Conservation (phyloP, 2,797 vertebrate species). For the Leucoraja ocellata region DNA sequence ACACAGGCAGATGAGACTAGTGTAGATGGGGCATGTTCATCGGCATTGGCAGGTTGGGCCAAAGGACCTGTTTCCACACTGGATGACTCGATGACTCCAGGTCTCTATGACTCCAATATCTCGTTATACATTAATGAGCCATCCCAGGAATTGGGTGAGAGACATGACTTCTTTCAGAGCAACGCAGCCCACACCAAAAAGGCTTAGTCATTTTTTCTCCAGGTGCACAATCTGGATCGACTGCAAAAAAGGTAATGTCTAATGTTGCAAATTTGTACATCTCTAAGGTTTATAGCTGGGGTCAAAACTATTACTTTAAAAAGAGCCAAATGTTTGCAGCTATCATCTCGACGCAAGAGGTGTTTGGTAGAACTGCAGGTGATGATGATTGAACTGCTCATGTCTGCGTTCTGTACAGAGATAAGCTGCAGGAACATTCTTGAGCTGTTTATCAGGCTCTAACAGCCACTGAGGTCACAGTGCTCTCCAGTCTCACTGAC, state of each 20-base stretch:
- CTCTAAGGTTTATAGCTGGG: neutral
- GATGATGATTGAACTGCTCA: neutral
- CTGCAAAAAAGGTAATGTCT: neutral
- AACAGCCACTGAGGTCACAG: slow-evolving; percentile 8
- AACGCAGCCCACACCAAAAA: neutral
- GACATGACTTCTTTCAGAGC: neutral
- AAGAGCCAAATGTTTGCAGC: neutral
- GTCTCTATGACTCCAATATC: too few species aligned
- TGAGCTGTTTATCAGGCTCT: slow-evolving; percentile 23
- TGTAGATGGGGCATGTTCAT: too few species aligned
- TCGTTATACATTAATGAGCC: too few species aligned
- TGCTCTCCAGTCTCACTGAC: neutral
- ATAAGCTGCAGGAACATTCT: slow-evolving; percentile 30
- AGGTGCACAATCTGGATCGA: neutral
- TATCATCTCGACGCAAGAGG: neutral
- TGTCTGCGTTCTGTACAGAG: neutral
- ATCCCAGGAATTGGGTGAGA: neutral
- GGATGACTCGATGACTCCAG: too few species aligned
- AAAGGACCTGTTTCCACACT: too few species aligned
- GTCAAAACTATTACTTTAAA: neutral
- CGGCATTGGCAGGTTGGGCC: too few species aligned
- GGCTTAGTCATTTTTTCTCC: neutral
- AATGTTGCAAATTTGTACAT: neutral
- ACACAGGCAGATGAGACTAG: too few species aligned
- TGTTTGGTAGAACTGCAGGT: neutral